Conservation (phyloP, 2,797 vertebrate genomes). For the Lacerta bilineata region DNA sequence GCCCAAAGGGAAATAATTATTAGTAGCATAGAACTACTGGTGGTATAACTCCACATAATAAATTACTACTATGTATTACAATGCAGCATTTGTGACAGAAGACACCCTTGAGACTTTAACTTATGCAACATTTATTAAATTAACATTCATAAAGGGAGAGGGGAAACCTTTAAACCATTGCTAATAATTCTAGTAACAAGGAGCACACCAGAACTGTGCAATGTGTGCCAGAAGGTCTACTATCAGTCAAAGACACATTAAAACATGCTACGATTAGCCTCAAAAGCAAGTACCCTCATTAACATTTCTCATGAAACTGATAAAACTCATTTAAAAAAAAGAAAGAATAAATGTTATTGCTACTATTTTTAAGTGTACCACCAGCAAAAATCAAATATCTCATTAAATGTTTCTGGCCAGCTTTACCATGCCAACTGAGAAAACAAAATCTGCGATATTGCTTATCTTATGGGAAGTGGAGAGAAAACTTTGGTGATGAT, state of each 20-base stretch:
- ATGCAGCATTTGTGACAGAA: neutral
- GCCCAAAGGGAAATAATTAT: neutral
- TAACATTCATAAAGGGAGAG: neutral
- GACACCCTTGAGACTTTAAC: neutral
- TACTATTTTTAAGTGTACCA: neutral
- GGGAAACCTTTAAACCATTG: neutral
- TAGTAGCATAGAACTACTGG: neutral
- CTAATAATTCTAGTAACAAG: conserved; percentile 5
- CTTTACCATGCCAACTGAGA: neutral
- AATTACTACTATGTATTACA: neutral
- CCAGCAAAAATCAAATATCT: neutral
- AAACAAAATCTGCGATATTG: neutral
- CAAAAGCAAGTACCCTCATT: neutral
- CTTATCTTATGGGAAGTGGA: neutral
- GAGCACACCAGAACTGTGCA: neutral
- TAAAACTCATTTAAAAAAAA: neutral
- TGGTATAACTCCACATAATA: neutral
- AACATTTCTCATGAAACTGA: neutral
- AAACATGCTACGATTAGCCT: neutral
- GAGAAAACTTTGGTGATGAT: neutral
- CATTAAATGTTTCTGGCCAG: neutral
- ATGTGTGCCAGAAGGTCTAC: neutral
- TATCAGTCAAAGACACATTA: neutral
- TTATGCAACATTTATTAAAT: conserved; percentile 16
- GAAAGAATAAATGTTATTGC: neutral